Base-by-base conservation (phyloP, 2,113 vertebrate genomes). In the Entelurus aequoreus region DNA sequence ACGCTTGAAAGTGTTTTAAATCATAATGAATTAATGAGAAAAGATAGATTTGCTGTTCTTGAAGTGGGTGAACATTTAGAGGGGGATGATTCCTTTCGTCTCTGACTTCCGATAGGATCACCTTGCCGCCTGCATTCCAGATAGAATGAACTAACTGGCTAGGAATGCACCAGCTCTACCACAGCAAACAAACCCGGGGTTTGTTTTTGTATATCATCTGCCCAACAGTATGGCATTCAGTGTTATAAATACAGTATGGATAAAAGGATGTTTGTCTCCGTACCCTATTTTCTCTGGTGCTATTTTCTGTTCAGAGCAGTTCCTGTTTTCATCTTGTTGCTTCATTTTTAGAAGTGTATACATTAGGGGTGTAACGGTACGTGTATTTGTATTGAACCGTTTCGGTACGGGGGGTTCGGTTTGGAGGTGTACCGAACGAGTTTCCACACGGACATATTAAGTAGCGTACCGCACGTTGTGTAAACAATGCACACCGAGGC, bases 41-140 rank as follows among this genome's bases (percentile, higher is more conserved):
- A 61, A 14, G 5, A 46, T 16, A 52, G 35, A 10, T 52, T 36
- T 54, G 21, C 42, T 59, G 38, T 65, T 63, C 40, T 48, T 53
- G 21, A 53, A 35, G 55, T 42, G n/a, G 19, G 37, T 51, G 54
- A 35, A 51, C 57, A 71, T 66, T 21, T 56, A 70, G 61, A 72
- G 21, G 14, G 6, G 9, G 12, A 14, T 2, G 12, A n/a, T 15
- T 59, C 47, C n/a, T 9, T 35, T 51, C 14, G 42, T 60, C 10
- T 1, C 59, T 48, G 58, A 62, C 42, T 71, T 40, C 35, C 67
- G 79, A 83, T 78, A 66, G 65, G 67, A 82, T 85, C 70, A 57
- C 58, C 58, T 66, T 57, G 71, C 66, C 0, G 14, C 66, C 69
- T 77, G 61, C 82, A 81, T 84, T 83, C 84, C 84, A 82, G 80